A percentile compares a stretch with the other conserved stretches of the same genome.
Conservation (phyloP, 2,113 vertebrate genomes). For the Pelecanus crispus region DNA sequence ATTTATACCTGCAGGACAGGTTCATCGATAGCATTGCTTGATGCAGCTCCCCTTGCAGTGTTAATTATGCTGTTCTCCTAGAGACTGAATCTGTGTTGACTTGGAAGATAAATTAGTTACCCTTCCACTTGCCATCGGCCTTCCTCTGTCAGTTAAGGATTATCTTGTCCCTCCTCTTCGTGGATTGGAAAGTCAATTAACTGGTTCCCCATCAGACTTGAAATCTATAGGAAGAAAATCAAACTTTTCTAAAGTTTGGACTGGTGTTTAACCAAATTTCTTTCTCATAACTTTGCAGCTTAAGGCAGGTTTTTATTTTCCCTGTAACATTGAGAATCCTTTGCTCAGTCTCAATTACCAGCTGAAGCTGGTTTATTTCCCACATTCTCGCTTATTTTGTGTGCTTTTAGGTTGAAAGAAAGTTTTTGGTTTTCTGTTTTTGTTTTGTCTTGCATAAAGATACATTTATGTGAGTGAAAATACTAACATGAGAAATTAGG, state of each 20-base stretch:
- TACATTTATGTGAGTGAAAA: not conserved
- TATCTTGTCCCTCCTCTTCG: not conserved
- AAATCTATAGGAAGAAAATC: not conserved
- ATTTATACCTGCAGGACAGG: not conserved
- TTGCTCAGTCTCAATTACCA: not conserved
- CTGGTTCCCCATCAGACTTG: not conserved
- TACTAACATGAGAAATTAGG: not conserved
- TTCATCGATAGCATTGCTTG: not conserved
- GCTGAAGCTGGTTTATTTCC: not conserved
- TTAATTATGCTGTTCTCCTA: not conserved
- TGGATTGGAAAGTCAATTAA: not conserved
- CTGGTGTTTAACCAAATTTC: not conserved
- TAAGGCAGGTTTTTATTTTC: not conserved
- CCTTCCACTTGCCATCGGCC: not conserved
- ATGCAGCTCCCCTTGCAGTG: not conserved
- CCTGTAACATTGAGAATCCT: not conserved
- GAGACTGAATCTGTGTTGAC: not conserved
- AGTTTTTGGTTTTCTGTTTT: not conserved
- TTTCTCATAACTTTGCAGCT: not conserved
- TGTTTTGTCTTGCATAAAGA: not conserved
- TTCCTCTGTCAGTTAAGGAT: not conserved
- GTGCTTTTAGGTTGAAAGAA: not conserved
- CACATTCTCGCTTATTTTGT: not conserved
- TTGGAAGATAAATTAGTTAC: slow-evolving; percentile 13
- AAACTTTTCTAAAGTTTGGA: not conserved